Conservation (phyloP, 1,140 invertebrate species). For the Heliconius eleuchia region DNA sequence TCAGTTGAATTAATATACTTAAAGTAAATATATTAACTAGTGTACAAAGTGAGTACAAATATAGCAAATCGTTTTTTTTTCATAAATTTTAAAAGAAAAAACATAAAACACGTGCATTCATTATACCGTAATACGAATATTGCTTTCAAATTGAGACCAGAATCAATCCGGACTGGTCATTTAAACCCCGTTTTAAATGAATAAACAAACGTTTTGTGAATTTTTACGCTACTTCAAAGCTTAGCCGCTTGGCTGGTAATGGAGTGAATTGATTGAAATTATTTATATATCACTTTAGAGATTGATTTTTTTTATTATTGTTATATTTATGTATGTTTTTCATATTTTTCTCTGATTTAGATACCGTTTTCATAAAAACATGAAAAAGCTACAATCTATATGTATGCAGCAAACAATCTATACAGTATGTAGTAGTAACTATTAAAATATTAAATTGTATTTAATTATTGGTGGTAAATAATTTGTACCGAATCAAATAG, state of each 20-base stretch:
- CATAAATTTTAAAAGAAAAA: not conserved
- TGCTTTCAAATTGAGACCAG: constrained; percentile 20
- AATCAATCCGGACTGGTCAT: constrained; percentile 36
- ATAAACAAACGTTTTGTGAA: constrained; percentile 30
- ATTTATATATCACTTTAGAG: not conserved
- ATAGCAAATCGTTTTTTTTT: no score
- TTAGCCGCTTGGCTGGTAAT: not conserved
- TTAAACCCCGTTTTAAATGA: constrained; percentile 41
- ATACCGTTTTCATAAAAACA: not conserved
- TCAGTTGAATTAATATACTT: no score
- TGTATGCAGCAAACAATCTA: not conserved
- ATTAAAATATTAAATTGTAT: no score
- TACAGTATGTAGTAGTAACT: no score
- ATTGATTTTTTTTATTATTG: not conserved
- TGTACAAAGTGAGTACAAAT: no score
- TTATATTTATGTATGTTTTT: not conserved
- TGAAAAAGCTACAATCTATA: not conserved
- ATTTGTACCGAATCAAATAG: no score
- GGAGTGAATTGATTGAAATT: constrained; percentile 41
- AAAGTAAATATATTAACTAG: no score
- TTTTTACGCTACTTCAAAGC: constrained; percentile 27
- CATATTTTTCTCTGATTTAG: no score
- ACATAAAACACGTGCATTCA: not conserved
- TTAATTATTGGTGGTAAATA: no score
- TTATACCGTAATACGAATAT: not conserved